Evolutionary conservation across 2,888 invertebrate species (phyloP).

Genomic region (Catocala fraxini): DNA sequence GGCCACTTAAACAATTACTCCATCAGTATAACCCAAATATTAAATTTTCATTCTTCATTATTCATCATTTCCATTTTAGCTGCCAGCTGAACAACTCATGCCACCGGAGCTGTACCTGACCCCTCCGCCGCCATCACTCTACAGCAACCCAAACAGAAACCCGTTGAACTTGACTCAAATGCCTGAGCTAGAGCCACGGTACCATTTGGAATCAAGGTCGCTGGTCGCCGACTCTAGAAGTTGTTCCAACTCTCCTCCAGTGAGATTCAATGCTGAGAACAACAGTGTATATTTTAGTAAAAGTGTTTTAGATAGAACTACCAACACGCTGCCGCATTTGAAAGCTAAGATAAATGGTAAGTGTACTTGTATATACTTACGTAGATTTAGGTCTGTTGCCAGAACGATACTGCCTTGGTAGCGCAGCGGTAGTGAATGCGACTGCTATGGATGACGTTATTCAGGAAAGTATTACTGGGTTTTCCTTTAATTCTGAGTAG

Average conservation of each 20-base stretch:
- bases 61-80: constrained; percentile 63
- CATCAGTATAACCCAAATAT: neutral
- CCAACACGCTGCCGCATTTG: constrained; percentile 73
- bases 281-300: constrained; percentile 75
- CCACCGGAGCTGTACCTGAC: constrained; percentile 77
- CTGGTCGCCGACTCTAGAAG: constrained; percentile 66
- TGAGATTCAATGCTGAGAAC: constrained; percentile 73
- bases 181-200: constrained; percentile 74
- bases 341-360: constrained; percentile 70
- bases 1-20: too few relatives aligned
- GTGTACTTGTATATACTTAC: constrained; percentile 22
- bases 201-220: constrained; percentile 54
- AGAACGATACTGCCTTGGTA: too few relatives aligned
- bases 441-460: too few relatives aligned
- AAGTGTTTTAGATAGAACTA: constrained; percentile 63
- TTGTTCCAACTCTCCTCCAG: constrained; percentile 77
- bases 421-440: too few relatives aligned
- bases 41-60: constrained; percentile 12
- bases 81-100: constrained; percentile 81
- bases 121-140: constrained; percentile 71
- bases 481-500: too few relatives aligned
- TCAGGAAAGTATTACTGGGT: too few relatives aligned
- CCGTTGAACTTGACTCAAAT: constrained; percentile 75
- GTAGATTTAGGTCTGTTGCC: too few relatives aligned
- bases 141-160: constrained; percentile 73